Base-by-base conservation (phyloP, 2,888 invertebrate genomes). In the Nomada hirtipes region DNA sequence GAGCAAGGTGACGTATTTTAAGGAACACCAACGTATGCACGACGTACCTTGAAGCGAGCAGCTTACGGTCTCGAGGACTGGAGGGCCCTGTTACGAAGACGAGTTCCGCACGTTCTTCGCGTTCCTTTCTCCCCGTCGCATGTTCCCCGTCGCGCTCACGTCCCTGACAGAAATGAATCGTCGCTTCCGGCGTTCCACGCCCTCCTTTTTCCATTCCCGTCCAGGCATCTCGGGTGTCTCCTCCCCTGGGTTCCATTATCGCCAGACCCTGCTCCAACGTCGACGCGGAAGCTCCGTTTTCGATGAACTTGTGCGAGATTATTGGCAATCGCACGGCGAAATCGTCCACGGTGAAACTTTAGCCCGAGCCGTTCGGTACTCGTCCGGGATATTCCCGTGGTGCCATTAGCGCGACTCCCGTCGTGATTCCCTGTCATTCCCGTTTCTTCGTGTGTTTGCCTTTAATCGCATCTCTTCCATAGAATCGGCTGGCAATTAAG, bases 1-100 rank as follows among this genome's bases (percentile, higher is more conserved):
- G 63, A 18, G 77, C 77, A 80, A 84, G 81, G 73, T 76, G 87
- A 78, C 73, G 77, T 86, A 80, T 86, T 86, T 87, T 87, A 80
- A 87, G 77, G 74, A 74, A 72, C 20, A 15, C 67, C 63, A 77
- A 74, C 47, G 73, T 79, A 47, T 47, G 47, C 15, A 84, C 72
- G 59, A 29, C 20, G 47, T 47, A 63, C 50, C 76, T 65, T 47
- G 70, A 73, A 78, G 60, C 26, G 50, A 53, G 72, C 60, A 18
- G 47, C 65, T 36, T 9, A 60, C 23, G 23, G 13, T 29, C 80
- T 80, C 47, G 74, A 79, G 47, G 53, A 59, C 67, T 72, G 61
- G 82, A 79, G 53, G 55, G 61, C 55, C 57, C 52, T 13, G 61
- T 72, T 57, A 53, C 63, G 55, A 79, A 65, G 60, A 74, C 68